These are phyloP conservation scores for Ophthalmolycus amberensis DNA, from an alignment of 2,113 vertebrate genomes.

Conservation along the genomic window DNA sequence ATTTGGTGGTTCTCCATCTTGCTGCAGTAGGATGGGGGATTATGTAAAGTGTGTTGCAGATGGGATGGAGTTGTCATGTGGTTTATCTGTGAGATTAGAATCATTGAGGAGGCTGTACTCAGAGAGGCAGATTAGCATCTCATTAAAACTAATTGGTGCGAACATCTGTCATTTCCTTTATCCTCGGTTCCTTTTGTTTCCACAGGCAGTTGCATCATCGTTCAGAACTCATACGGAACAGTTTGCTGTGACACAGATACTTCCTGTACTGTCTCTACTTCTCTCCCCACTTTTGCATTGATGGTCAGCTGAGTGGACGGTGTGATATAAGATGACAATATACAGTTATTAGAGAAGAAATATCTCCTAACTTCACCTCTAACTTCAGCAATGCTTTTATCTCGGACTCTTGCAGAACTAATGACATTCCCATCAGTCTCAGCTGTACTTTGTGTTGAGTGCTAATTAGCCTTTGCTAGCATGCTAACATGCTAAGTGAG, in stretches of 20 bases:
- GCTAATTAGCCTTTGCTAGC: not conserved
- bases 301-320: too few species aligned
- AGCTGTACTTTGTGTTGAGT: not conserved
- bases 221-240: not conserved
- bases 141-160: constrained; percentile 53
- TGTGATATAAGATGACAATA: not conserved
- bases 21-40: constrained; percentile 1
- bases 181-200: constrained; percentile 28
- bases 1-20: not conserved
- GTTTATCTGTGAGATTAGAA: constrained; percentile 58
- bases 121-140: constrained; percentile 62
- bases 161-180: constrained; percentile 62
- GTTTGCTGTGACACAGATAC: not conserved
- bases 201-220: constrained; percentile 22
- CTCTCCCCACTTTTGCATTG: too few species aligned
- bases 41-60: constrained; percentile 37
- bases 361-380: not conserved
- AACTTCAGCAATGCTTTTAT: not conserved
- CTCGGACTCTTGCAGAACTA: not conserved
- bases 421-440: not conserved
- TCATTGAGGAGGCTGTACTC: constrained; percentile 32
- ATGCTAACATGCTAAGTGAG: not conserved
- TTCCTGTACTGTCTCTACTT: not conserved
- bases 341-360: not conserved
- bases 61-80: constrained; percentile 34